A percentile compares a stretch with the other conserved stretches of the same genome.
These are phyloP conservation scores for Notocelia uddmanniana DNA, from an alignment of 2,888 invertebrate species.

Conservation along the genomic window DNA sequence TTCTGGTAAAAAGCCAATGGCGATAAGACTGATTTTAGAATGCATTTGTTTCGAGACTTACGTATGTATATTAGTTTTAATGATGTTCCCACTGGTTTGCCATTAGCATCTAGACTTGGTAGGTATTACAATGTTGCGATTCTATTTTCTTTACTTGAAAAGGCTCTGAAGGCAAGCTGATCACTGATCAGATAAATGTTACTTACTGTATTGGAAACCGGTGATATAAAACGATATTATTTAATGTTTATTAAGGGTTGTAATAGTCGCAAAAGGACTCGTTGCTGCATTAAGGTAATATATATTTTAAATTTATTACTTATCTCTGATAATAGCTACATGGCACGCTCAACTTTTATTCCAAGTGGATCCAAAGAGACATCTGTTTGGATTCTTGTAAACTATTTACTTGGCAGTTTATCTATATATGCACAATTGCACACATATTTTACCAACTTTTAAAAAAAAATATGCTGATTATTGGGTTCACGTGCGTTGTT, in stretches of 20 bases:
- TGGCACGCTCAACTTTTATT: neutral
- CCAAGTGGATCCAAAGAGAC: neutral
- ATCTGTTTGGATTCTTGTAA: neutral
- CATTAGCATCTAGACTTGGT: constrained; percentile 31
- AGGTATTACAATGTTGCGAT: constrained; percentile 16
- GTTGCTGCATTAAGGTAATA: neutral
- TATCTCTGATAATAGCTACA: neutral
- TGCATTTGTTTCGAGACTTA: neutral
- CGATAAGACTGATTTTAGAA: neutral
- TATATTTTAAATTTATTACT: neutral
- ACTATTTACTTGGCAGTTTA: too few species aligned
- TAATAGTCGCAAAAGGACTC: neutral
- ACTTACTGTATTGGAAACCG: neutral
- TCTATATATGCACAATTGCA: too few species aligned
- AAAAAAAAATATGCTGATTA: too few species aligned
- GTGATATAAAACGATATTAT: neutral
- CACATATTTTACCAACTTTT: too few species aligned
- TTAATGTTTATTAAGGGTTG: constrained; percentile 14
- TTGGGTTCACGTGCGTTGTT: too few species aligned
- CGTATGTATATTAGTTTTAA: neutral
- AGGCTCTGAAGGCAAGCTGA: neutral
- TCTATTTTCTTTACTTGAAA: constrained; percentile 24
- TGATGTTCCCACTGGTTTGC: neutral
- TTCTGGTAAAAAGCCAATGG: neutral
- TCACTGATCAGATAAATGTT: constrained; percentile 17